Base-by-base conservation (phyloP, 2,797 vertebrate species). In the Argentina silus region DNA sequence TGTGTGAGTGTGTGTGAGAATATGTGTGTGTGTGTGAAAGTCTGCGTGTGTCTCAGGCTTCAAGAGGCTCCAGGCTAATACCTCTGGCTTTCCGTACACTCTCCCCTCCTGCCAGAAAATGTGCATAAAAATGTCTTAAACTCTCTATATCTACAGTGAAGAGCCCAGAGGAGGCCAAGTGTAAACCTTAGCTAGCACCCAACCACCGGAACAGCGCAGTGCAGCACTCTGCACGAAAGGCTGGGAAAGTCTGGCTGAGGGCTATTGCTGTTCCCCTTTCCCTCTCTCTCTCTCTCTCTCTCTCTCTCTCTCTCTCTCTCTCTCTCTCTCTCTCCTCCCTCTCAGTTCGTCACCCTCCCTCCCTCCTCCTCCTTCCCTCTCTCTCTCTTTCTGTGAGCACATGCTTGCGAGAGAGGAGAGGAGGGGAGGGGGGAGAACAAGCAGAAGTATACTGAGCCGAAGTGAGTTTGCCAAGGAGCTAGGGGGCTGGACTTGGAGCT, bases 381-480 rank as follows among this genome's bases (percentile, higher is more conserved):
- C 62, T 55, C 70, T 12, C 72, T 75, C 85, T 86, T 80, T 82
- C 83, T 81, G 84, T 77, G 60, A 85, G 84, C 85, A 80, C 87
- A 72, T 50, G 67, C 86, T 87, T 82, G 86, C 83, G 85, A 85
- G 85, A 17, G 11, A 74, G 81, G 77, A 82, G 80, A 80, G n/a
- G n/a, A n/a, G n/a, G n/a, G n/a, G 79, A 80, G 78, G 83, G 62
- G 73, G 77, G 83, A 74, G 83, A 83, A 48, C 21, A 82, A 71
- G 75, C 73, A 47, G 64, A 55, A 67, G 61, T 50, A 83, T 78
- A 80, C 76, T 75, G 71, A 74, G 81, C 74, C n/a, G n/a, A n/a
- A n/a, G n/a, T 72, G 75, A 85, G 88, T 91, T 91, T 92, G 91
- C 85, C 83, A 83, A 85, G 78, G 61, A 87, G 85, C 83, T 78